phyloP scores from a whole-genome alignment of 2,888 invertebrate species.

The Argyresthia goedartella region DNA sequence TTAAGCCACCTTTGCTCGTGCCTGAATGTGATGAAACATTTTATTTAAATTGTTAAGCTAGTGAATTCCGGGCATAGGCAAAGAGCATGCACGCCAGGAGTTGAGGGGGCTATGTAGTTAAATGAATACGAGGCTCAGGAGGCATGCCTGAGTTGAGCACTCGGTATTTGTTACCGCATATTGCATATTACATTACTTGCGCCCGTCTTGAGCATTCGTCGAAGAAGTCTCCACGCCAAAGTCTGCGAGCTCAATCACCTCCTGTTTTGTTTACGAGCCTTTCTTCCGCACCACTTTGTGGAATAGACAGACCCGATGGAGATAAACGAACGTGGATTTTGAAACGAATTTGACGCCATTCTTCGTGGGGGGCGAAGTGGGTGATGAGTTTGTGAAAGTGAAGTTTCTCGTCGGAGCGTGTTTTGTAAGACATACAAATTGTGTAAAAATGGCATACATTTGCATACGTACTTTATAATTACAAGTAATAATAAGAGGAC shows the following conservation, averaged over 20 bases:
- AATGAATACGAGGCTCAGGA: background rate
- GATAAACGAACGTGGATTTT: slow-evolving; percentile 6
- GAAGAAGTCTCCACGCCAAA: background rate
- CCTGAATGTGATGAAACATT: background rate
- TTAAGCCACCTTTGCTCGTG: background rate
- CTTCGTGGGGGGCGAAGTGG: background rate
- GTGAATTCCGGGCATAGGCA: background rate
- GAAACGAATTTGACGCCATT: slow-evolving; percentile 4
- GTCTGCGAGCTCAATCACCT: slow-evolving; percentile 4
- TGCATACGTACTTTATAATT: no score
- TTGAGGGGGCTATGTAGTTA: background rate
- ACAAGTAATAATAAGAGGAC: no score
- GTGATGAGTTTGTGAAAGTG: slow-evolving; percentile 1
- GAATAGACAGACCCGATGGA: slow-evolving; percentile 2
- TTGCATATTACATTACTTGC: slow-evolving; percentile 8
- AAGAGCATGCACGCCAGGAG: background rate
- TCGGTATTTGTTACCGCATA: slow-evolving; percentile 3
- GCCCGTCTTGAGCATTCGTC: slow-evolving; percentile 4
- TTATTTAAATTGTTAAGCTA: background rate
- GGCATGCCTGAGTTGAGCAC: background rate
- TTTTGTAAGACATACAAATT: no score
- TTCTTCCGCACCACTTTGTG: slow-evolving; percentile 4
- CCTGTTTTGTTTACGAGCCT: slow-evolving; percentile 6
- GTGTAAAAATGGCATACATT: no score
- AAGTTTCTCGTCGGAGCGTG: background rate